A percentile compares a stretch with the other conserved stretches of the same genome.
Conservation (phyloP, 2,113 vertebrate species). For the Tautogolabrus adspersus region DNA sequence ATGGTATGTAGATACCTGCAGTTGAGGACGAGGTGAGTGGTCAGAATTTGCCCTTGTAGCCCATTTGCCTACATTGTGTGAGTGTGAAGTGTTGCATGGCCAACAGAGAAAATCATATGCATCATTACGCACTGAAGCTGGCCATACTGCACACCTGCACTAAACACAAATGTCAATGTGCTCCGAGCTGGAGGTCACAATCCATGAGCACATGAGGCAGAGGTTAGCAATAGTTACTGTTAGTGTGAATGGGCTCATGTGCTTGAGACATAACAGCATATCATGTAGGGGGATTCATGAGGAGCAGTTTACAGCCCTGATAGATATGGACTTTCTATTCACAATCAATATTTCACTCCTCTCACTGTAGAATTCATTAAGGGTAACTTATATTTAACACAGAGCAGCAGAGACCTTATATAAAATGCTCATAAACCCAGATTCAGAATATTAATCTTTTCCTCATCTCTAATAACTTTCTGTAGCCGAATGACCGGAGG, state of each 20-base stretch:
- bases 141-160: slow-evolving; percentile 43
- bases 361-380: slow-evolving; percentile 8
- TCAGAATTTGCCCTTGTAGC: slow-evolving; percentile 47
- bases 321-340: slow-evolving; percentile 22
- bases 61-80: slow-evolving; percentile 28
- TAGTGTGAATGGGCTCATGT: slow-evolving; percentile 7
- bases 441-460: slow-evolving; percentile 60
- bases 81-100: slow-evolving; percentile 17
- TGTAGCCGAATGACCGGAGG: slow-evolving; percentile 67
- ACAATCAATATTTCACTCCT: slow-evolving; percentile 22
- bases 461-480: slow-evolving; percentile 64
- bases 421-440: slow-evolving; percentile 25
- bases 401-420: background rate
- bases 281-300: background rate
- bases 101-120: slow-evolving; percentile 59
- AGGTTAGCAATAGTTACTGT: slow-evolving; percentile 24
- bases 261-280: background rate
- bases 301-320: background rate
- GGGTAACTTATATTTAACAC: slow-evolving; percentile 2
- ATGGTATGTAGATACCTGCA: background rate
- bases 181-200: slow-evolving; percentile 47
- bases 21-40: slow-evolving; percentile 8
- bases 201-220: slow-evolving; percentile 14
- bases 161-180: slow-evolving; percentile 45
- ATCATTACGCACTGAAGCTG: slow-evolving; percentile 54